phyloP scores from a whole-genome alignment of 2,113 vertebrate species.

The Sander lucioperca region DNA sequence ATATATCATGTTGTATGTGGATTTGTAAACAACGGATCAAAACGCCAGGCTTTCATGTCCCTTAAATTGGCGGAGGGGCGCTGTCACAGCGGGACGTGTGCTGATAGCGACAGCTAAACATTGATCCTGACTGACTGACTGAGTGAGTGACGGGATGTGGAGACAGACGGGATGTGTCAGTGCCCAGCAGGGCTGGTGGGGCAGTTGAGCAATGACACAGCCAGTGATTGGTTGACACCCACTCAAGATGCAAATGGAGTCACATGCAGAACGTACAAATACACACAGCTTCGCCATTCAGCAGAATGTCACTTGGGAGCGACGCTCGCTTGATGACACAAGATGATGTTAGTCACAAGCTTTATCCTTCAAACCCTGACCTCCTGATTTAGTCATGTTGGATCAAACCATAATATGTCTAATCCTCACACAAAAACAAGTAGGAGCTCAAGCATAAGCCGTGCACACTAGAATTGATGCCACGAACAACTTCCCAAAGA shows the following conservation, averaged over 20 bases:
- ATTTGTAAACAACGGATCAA: constrained; percentile 78
- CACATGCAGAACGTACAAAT: not conserved
- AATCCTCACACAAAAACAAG: constrained; percentile 50
- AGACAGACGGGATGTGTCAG: constrained; percentile 38
- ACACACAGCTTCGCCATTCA: not conserved
- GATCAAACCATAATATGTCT: constrained; percentile 49
- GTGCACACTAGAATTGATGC: constrained; percentile 10
- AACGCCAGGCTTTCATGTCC: constrained; percentile 53
- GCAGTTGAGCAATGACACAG: constrained; percentile 29
- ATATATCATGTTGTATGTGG: constrained; percentile 46
- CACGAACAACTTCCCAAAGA: constrained; percentile 35
- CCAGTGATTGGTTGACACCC: constrained; percentile 1
- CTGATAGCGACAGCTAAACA: constrained; percentile 27
- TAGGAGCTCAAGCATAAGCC: constrained; percentile 36
- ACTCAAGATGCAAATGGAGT: not conserved
- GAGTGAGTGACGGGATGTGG: constrained; percentile 40
- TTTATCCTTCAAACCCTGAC: constrained; percentile 56
- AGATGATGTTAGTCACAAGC: constrained; percentile 46
- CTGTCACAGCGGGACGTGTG: constrained; percentile 9
- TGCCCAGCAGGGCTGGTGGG: constrained; percentile 20
- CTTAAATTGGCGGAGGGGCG: constrained; percentile 36
- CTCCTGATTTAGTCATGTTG: constrained; percentile 39
- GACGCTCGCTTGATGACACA: constrained; percentile 24
- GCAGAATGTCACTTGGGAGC: constrained; percentile 14
- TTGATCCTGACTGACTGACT: constrained; percentile 52